Conservation (phyloP, 2,888 invertebrate genomes). For the Aethes cnicana region DNA sequence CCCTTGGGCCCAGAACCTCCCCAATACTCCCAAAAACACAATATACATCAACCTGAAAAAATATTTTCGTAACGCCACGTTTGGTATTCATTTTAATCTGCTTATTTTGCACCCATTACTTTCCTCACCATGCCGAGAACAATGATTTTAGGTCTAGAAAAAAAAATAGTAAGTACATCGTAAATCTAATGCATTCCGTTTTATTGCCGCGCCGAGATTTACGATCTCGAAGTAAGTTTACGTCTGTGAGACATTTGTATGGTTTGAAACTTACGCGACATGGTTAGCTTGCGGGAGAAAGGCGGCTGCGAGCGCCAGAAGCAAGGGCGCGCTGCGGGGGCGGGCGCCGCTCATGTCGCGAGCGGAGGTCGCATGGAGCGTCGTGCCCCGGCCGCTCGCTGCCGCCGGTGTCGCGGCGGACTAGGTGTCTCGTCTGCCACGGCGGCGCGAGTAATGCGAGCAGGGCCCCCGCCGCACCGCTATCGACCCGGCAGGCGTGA, state of each 20-base stretch:
- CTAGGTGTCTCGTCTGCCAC: constrained; percentile 60
- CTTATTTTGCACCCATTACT: background rate
- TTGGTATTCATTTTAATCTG: background rate
- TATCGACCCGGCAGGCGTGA: constrained; percentile 69
- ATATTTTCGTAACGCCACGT: too few relatives aligned
- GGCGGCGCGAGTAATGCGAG: constrained; percentile 46
- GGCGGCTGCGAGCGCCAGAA: constrained; percentile 83
- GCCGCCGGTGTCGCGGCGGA: constrained; percentile 61
- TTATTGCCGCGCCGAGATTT: constrained; percentile 47
- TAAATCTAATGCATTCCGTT: constrained; percentile 50
- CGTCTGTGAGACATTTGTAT: constrained; percentile 11
- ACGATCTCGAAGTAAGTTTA: constrained; percentile 37
- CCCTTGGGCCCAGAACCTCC: too few relatives aligned
- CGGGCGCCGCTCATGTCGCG: constrained; percentile 80
- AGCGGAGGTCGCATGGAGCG: constrained; percentile 70
- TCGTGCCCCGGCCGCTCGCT: constrained; percentile 50
- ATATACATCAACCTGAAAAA: too few relatives aligned
- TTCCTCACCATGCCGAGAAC: background rate
- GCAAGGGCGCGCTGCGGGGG: constrained; percentile 82
- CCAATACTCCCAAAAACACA: too few relatives aligned
- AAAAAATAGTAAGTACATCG: constrained; percentile 38
- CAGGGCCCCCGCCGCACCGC: constrained; percentile 40
- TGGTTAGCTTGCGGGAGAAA: constrained; percentile 82
- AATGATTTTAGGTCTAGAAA: constrained; percentile 5
- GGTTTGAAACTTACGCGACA: constrained; percentile 82